Base-by-base conservation (phyloP, 2,888 invertebrate species). In the Eupelmus urozonus region DNA sequence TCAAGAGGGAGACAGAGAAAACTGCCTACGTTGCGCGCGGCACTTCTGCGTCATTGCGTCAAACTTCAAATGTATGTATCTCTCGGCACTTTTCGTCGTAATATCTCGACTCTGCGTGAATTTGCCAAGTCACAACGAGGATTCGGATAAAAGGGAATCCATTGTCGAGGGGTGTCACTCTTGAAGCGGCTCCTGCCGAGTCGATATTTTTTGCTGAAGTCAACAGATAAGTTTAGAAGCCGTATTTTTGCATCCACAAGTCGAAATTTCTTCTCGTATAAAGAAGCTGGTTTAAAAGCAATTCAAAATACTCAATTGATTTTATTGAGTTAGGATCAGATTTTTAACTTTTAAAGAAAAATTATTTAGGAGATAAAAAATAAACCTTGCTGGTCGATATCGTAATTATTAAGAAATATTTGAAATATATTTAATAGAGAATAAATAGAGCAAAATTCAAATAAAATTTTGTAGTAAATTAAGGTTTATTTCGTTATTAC, bases 41-140 rank as follows among this genome's bases (percentile, higher is more conserved):
- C 45, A 57, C 13, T 73, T 65, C 55, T 65, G 27, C 55, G 63
- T 49, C 73, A 57, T 65, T 65, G 73, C 73, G 65, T 73, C 73
- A 63, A 62, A 55, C 3, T 25, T 9, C 2, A 27, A 16, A 29
- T 42, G 51, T 69, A 51, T 72, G 18, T 49, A 49, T 49, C 60
- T 23, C 20, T 27, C 34, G 73, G 57, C 73, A 73, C 72, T 72
- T 62, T 72, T 45, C 25, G 60, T 65, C 40, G 55, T 55, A 73
- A 73, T 73, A 73, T 73, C 57, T 73, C 29, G 65, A 59, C 66
- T n/a, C n/a, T 42, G 49, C 25, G 51, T 45, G 34, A 73, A 80
- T 76, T 81, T 67, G 59, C 63, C 65, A 75, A 76, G 51, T 76
- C 73, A 51, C 34, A 65, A 53, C 57, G 66, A 78, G 73, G 53